These are phyloP conservation scores for Drosophila nikananu DNA, from an alignment of 1,140 invertebrate genomes.

Conservation along the genomic window DNA sequence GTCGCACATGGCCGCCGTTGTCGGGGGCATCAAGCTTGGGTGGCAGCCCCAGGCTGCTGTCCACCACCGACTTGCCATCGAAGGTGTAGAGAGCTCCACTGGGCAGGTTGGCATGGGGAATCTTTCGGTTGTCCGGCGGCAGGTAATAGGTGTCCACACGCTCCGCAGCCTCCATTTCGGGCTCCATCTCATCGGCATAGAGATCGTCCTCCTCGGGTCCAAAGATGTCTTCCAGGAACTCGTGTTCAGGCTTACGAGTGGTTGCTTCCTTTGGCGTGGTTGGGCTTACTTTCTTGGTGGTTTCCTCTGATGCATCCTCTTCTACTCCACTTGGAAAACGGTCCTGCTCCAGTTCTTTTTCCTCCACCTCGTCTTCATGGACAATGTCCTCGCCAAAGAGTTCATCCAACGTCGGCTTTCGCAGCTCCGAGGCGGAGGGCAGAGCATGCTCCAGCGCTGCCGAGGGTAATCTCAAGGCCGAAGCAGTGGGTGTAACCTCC, in stretches of 20 bases:
- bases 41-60: constrained; percentile 87
- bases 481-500: constrained; percentile 25
- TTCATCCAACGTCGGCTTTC: constrained; percentile 80
- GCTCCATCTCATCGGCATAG: constrained; percentile 61
- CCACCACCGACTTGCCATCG: constrained; percentile 90
- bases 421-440: constrained; percentile 51
- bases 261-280: constrained; percentile 14
- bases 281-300: constrained; percentile 10
- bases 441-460: constrained; percentile 56
- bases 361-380: constrained; percentile 24
- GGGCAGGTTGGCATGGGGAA: constrained; percentile 81
- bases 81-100: constrained; percentile 89
- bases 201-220: constrained; percentile 50
- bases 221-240: constrained; percentile 40
- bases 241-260: constrained; percentile 4
- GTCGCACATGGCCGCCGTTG: constrained; percentile 65
- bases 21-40: constrained; percentile 86
- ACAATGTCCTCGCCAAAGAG: constrained; percentile 33
- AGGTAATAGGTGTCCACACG: constrained; percentile 89
- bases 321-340: not conserved
- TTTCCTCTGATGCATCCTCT: constrained; percentile 8
- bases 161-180: constrained; percentile 88
- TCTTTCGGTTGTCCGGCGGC: constrained; percentile 87
- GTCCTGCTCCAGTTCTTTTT: constrained; percentile 18
- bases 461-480: constrained; percentile 58